Percentiles rank a stretch among this genome's conserved stretches.
These are phyloP conservation scores for Daktulosphaira vitifoliae DNA, from an alignment of 1,140 invertebrate species.

Conservation along the genomic window DNA sequence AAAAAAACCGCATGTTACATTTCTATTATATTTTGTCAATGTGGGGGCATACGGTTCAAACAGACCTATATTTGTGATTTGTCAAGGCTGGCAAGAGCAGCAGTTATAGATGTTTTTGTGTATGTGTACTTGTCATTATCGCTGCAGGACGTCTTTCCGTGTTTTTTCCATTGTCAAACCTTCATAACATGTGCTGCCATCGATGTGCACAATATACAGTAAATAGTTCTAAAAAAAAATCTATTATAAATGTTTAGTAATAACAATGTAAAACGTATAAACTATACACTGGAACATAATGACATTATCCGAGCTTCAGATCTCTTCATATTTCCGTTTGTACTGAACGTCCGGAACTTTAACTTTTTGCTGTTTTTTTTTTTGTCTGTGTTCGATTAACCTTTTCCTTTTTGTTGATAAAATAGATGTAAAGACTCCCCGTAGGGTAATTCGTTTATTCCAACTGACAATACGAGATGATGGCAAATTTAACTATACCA, in stretches of 20 bases:
- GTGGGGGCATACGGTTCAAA: not conserved
- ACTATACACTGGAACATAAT: not conserved
- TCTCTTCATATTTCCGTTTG: conserved; percentile 15
- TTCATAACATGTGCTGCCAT: conserved; percentile 22
- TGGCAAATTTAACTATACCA: no score
- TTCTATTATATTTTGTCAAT: conserved; percentile 9
- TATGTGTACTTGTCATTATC: conserved; percentile 25
- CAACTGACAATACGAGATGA: no score
- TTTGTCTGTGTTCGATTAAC: conserved; percentile 18
- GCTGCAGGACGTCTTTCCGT: conserved; percentile 12
- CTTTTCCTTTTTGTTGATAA: conserved; percentile 12
- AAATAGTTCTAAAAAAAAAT: conserved; percentile 12
- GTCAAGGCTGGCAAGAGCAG: not conserved
- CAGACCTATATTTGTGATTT: conserved; percentile 12
- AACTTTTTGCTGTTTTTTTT: conserved; percentile 5
- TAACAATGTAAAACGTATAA: conserved; percentile 21
- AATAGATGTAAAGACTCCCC: not conserved
- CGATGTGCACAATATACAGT: conserved; percentile 11
- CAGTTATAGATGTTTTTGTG: not conserved
- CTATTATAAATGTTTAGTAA: conserved; percentile 5
- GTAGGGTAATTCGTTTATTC: conserved; percentile 11
- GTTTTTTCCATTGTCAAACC: not conserved
- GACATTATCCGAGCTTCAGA: conserved; percentile 26
- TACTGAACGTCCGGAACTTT: not conserved
- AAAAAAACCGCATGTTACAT: conserved; percentile 4